Conservation (phyloP, 2,113 vertebrate genomes). For the Capreolus pygargus region DNA sequence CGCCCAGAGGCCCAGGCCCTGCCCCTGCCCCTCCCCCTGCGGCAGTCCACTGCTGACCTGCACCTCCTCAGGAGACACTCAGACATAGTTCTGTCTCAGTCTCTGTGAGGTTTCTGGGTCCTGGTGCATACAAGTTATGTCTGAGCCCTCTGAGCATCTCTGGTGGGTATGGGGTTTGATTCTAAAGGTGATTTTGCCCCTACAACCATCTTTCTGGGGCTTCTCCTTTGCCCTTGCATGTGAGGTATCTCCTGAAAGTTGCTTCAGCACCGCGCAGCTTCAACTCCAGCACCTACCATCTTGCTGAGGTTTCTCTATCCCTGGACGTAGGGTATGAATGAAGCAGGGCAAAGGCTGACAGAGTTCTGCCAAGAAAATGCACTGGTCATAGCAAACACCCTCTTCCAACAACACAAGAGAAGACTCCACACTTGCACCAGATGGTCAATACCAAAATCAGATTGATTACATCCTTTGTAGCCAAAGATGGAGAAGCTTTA, state of each 20-base stretch:
- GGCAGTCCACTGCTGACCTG: neutral
- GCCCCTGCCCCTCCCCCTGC: accelerated
- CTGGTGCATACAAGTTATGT: neutral
- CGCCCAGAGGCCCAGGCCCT: neutral
- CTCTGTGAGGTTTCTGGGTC: neutral
- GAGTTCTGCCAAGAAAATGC: neutral
- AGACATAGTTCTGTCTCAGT: neutral
- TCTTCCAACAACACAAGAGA: neutral
- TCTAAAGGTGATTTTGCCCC: neutral
- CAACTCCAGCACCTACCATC: accelerated
- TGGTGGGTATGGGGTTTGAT: neutral
- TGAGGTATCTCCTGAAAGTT: neutral
- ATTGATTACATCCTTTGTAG: neutral
- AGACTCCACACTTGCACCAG: neutral
- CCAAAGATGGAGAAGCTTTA: neutral
- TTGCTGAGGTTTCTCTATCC: neutral
- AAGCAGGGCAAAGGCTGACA: neutral
- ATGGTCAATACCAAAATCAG: neutral
- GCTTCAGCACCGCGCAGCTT: accelerated
- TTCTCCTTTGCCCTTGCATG: neutral
- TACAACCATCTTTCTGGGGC: neutral
- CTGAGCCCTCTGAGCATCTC: neutral
- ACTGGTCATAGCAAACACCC: neutral
- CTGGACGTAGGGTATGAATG: neutral
- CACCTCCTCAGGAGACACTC: neutral